Conservation (phyloP, 2,888 invertebrate species). For the Caenorhabditis becei region DNA sequence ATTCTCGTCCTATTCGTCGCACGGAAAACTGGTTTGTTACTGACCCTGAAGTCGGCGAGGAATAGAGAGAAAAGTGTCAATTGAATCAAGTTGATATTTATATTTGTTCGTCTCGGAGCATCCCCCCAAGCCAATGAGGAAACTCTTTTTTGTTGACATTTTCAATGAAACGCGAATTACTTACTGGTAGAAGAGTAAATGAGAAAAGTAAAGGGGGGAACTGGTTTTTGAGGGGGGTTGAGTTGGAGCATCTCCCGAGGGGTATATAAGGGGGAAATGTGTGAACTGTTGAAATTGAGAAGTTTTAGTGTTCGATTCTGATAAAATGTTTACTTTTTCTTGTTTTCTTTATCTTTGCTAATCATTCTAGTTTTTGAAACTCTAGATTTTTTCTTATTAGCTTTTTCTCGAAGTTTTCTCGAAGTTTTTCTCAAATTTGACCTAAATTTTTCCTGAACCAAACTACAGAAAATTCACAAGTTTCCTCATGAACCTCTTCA, state of each 20-base stretch:
- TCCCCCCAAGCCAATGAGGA: constrained; percentile 1
- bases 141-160: constrained; percentile 33
- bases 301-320: too few species aligned
- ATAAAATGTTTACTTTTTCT: too few species aligned
- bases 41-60: constrained; percentile 23
- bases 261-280: neutral
- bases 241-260: neutral
- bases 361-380: too few species aligned
- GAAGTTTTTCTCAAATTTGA: too few species aligned
- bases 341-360: too few species aligned
- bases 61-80: constrained; percentile 3
- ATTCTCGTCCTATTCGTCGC: neutral
- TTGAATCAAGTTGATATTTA: constrained; percentile 46
- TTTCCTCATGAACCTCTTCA: too few species aligned
- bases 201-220: neutral
- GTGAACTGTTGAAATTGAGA: neutral
- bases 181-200: constrained; percentile 17
- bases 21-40: neutral
- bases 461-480: too few species aligned
- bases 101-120: constrained; percentile 25
- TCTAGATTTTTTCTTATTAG: too few species aligned
- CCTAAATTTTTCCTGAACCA: too few species aligned
- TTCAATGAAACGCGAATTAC: constrained; percentile 50
- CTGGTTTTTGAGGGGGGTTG: neutral
- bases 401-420: too few species aligned